These are phyloP conservation scores for Eubucco bourcierii DNA, from an alignment of 2,113 vertebrate genomes.

Conservation along the genomic window DNA sequence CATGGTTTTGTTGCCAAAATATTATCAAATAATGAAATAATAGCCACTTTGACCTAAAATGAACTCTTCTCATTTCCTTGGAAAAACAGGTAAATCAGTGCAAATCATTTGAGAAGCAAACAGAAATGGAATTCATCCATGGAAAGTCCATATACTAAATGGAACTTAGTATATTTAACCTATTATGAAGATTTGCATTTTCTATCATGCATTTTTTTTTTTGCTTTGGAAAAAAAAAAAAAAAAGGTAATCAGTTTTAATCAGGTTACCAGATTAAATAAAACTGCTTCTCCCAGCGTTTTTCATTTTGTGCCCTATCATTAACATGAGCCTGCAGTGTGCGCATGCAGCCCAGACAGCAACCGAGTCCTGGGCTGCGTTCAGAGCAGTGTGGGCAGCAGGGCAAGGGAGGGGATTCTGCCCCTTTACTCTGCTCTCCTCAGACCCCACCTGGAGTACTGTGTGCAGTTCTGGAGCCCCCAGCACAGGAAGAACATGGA, in stretches of 20 bases:
- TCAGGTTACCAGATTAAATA: neutral
- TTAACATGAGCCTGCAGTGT: neutral
- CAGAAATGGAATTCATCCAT: neutral
- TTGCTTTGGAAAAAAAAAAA: neutral
- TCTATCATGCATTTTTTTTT: neutral
- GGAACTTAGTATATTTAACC: neutral
- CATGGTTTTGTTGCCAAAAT: neutral
- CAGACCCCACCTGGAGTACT: too few relatives aligned
- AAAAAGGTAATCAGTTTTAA: neutral
- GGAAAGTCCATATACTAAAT: too few relatives aligned
- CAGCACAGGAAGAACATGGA: too few relatives aligned
- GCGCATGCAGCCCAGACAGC: too few relatives aligned
- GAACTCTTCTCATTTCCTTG: conserved; percentile 21
- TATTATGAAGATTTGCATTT: neutral
- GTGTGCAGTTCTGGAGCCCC: too few relatives aligned
- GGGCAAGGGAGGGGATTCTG: too few relatives aligned
- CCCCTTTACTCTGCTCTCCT: too few relatives aligned
- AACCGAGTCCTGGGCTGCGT: too few relatives aligned
- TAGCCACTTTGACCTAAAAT: neutral
- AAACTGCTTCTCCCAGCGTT: neutral
- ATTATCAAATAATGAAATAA: conserved; percentile 12
- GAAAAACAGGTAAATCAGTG: neutral
- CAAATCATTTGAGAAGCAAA: neutral
- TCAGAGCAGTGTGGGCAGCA: too few relatives aligned
- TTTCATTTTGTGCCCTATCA: neutral